phyloP scores from a whole-genome alignment of 2,888 invertebrate species.

The Ectobius pallidus region DNA sequence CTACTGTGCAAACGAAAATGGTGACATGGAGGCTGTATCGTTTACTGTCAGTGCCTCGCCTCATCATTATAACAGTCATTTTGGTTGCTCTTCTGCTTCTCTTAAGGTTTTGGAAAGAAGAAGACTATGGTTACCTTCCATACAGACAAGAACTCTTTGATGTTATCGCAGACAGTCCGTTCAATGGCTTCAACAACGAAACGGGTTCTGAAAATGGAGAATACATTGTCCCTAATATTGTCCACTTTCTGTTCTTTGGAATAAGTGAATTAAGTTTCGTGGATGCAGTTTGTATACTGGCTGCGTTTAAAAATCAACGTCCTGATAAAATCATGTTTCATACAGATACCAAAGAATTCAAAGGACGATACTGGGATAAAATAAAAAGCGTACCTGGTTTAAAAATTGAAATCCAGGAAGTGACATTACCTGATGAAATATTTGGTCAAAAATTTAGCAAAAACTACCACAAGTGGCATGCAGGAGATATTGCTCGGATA shows the following conservation, averaged over 20 bases:
- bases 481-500: slow-evolving; percentile 7
- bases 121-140: slow-evolving; percentile 3
- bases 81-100: background rate
- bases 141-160: slow-evolving; percentile 15
- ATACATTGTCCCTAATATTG: slow-evolving; percentile 19
- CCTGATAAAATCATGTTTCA: slow-evolving; percentile 6
- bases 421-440: background rate
- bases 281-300: slow-evolving; percentile 13
- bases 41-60: background rate
- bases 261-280: slow-evolving; percentile 9
- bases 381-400: background rate
- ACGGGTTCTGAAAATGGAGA: slow-evolving; percentile 9
- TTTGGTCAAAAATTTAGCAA: slow-evolving; percentile 14
- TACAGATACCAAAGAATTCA: background rate
- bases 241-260: slow-evolving; percentile 21
- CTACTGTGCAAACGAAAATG: background rate
- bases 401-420: background rate
- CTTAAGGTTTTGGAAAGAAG: background rate
- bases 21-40: slow-evolving; percentile 19
- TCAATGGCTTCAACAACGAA: slow-evolving; percentile 19
- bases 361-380: slow-evolving; percentile 7
- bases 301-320: slow-evolving; percentile 3
- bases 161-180: background rate
- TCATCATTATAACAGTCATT: background rate
- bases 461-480: background rate